phyloP scores from a whole-genome alignment of 2,797 vertebrate species.

The Okamejei kenojei region DNA sequence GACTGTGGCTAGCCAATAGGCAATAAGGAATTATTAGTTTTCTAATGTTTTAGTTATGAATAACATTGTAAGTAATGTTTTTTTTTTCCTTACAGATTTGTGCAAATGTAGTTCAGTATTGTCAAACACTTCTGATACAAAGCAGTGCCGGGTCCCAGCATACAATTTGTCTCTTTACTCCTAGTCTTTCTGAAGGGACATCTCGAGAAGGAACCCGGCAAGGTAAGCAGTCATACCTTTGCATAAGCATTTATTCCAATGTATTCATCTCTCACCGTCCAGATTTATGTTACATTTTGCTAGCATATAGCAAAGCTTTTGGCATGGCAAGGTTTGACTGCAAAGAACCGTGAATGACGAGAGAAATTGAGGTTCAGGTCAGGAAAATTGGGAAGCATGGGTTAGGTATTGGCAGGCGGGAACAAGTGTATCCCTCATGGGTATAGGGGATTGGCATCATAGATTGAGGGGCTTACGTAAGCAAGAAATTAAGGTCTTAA shows the following conservation, averaged over 20 bases:
- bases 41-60: not conserved
- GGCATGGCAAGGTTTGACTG: not conserved
- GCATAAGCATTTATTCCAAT: not conserved
- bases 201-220: constrained; percentile 73
- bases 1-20: not conserved
- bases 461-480: too few species aligned
- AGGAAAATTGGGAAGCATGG: too few species aligned
- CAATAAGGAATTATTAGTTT: not conserved
- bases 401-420: too few species aligned
- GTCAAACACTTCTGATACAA: constrained; percentile 84
- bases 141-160: constrained; percentile 78
- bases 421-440: too few species aligned
- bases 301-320: not conserved
- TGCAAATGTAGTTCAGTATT: constrained; percentile 96
- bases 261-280: too few species aligned
- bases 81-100: constrained; percentile 67
- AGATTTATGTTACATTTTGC: not conserved
- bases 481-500: too few species aligned
- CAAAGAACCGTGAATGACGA: too few species aligned
- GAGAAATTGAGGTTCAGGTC: too few species aligned
- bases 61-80: not conserved
- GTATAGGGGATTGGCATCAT: too few species aligned
- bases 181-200: constrained; percentile 76
- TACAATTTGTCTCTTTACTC: constrained; percentile 85
- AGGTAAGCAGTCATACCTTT: constrained; percentile 55